These are phyloP conservation scores for Melopsittacus undulatus DNA, from an alignment of 2,797 vertebrate species.

Conservation along the genomic window DNA sequence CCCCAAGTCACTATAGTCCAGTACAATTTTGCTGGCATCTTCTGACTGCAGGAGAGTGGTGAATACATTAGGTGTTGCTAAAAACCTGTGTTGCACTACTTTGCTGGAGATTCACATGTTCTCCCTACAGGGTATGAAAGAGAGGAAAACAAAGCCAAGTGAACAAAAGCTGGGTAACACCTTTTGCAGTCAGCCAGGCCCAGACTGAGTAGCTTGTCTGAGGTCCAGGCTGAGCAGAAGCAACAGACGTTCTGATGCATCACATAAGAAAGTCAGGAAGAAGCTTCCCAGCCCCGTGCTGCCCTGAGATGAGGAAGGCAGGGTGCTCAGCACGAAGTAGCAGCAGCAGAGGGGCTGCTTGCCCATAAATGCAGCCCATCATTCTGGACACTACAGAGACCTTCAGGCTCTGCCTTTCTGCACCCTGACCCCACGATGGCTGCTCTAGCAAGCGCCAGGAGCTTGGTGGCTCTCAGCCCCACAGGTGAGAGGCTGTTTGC, in stretches of 20 bases:
- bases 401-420: background rate
- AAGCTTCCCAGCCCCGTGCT: background rate
- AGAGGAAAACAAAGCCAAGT: background rate
- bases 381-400: background rate
- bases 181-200: background rate
- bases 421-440: background rate
- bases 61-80: background rate
- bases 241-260: background rate
- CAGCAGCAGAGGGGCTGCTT: background rate
- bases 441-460: rapidly evolving
- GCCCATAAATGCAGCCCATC: background rate
- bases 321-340: background rate
- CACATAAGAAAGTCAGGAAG: background rate
- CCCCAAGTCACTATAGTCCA: background rate
- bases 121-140: background rate
- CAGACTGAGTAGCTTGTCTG: background rate
- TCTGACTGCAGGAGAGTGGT: background rate
- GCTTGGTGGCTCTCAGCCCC: background rate
- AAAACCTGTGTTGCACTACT: background rate
- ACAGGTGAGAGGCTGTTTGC: background rate
- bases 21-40: background rate
- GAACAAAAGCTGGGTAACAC: background rate
- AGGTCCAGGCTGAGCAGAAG: background rate
- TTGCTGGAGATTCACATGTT: background rate
- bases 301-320: background rate